Percentiles rank a stretch among this genome's conserved stretches.
These are phyloP conservation scores for Gymnorhina tibicen DNA, from an alignment of 2,113 vertebrate genomes.

Conservation along the genomic window DNA sequence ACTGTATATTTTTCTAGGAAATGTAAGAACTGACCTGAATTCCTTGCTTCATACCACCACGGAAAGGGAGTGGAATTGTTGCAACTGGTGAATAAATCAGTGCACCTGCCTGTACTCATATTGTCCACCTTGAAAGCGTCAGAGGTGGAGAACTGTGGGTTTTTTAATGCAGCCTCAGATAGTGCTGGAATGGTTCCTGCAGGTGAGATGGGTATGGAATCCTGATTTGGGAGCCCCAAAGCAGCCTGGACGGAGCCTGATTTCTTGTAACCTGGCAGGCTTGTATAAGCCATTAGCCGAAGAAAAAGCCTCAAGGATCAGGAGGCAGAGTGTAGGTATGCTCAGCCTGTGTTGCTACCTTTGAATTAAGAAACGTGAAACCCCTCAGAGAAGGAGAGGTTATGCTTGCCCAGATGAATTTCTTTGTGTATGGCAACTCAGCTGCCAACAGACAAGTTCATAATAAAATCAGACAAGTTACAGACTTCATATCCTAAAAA, in stretches of 20 bases:
- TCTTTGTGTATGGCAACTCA: background rate
- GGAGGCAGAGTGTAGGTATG: background rate
- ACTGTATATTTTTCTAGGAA: background rate
- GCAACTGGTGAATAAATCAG: background rate
- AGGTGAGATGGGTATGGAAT: background rate
- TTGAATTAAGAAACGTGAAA: background rate
- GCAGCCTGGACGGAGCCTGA: background rate
- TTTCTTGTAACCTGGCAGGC: background rate
- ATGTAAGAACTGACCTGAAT: background rate
- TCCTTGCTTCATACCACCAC: background rate
- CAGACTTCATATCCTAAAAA: background rate
- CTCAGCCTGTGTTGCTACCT: background rate
- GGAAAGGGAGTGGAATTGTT: background rate
- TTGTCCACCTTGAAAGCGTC: background rate
- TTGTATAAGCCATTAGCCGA: background rate
- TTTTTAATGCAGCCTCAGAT: background rate
- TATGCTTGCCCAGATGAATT: background rate
- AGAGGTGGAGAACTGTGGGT: background rate
- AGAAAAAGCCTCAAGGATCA: fast-evolving
- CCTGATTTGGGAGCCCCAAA: background rate
- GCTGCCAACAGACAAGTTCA: background rate
- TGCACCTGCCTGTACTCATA: background rate
- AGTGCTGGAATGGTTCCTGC: background rate
- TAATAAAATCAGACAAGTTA: background rate
- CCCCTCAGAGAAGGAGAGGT: background rate